Conservation (phyloP, 2,797 vertebrate genomes). For the Mycteria americana region DNA sequence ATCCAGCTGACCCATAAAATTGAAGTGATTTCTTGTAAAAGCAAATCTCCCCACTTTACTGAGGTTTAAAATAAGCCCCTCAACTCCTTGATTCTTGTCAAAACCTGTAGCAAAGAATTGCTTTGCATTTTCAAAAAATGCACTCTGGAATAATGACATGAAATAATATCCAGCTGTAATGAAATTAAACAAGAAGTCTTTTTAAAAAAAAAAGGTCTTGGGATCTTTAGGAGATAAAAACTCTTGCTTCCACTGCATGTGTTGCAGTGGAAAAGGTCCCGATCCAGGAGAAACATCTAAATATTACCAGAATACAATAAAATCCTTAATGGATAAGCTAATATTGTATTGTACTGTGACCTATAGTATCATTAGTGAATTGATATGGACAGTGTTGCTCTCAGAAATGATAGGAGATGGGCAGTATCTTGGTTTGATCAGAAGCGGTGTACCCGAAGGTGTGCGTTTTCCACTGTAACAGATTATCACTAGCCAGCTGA, state of each 20-base stretch:
- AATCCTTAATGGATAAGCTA: neutral
- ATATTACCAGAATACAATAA: neutral
- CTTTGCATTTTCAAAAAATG: neutral
- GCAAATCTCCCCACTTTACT: neutral
- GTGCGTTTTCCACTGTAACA: neutral
- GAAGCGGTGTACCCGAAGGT: neutral
- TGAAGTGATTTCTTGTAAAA: neutral
- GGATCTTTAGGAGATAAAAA: neutral
- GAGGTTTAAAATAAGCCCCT: neutral
- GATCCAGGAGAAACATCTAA: neutral
- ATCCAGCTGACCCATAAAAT: neutral
- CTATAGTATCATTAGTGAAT: neutral
- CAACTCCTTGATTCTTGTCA: neutral
- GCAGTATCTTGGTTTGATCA: neutral
- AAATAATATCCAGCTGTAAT: neutral
- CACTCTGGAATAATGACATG: neutral
- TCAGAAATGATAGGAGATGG: neutral
- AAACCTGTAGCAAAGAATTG: neutral
- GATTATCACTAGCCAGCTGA: neutral
- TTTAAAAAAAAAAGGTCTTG: neutral
- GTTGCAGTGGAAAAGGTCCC: neutral
- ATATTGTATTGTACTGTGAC: neutral
- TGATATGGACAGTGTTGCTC: neutral
- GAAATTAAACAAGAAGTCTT: neutral
- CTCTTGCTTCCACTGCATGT: fast-evolving